Evolutionary conservation across 2,113 vertebrate genomes (phyloP).

Genomic region (Cyanistes caeruleus): DNA sequence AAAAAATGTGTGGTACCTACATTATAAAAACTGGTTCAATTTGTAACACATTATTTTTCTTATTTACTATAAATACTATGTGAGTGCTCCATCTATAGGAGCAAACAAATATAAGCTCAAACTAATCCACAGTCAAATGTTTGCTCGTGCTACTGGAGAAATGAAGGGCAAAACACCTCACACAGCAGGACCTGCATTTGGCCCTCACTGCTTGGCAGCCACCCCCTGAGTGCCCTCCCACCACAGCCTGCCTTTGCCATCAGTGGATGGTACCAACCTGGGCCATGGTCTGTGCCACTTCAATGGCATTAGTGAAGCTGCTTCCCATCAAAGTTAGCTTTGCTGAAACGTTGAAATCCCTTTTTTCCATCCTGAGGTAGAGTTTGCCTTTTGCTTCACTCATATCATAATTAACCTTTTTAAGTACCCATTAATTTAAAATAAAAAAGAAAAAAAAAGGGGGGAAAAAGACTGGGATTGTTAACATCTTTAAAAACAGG

Average conservation of each 20-base stretch:
- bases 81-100: not conserved
- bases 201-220: not conserved
- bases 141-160: not conserved
- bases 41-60: not conserved
- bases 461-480: not conserved
- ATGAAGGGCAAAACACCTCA: not conserved
- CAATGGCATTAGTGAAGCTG: slow-evolving; percentile 65
- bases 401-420: slow-evolving; percentile 73
- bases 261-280: slow-evolving; percentile 69
- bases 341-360: slow-evolving; percentile 61
- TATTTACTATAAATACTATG: not conserved
- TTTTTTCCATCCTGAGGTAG: slow-evolving; percentile 68
- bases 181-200: not conserved
- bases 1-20: not conserved
- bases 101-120: not conserved
- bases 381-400: slow-evolving; percentile 62
- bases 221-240: not conserved
- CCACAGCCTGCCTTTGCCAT: not conserved
- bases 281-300: slow-evolving; percentile 78
- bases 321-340: slow-evolving; percentile 56
- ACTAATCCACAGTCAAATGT: not conserved
- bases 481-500: not conserved
- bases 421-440: not conserved
- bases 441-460: not conserved
- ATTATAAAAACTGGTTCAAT: not conserved